Evolutionary conservation across 2,113 vertebrate genomes (phyloP).

Genomic region (Cyprinus carpio): DNA sequence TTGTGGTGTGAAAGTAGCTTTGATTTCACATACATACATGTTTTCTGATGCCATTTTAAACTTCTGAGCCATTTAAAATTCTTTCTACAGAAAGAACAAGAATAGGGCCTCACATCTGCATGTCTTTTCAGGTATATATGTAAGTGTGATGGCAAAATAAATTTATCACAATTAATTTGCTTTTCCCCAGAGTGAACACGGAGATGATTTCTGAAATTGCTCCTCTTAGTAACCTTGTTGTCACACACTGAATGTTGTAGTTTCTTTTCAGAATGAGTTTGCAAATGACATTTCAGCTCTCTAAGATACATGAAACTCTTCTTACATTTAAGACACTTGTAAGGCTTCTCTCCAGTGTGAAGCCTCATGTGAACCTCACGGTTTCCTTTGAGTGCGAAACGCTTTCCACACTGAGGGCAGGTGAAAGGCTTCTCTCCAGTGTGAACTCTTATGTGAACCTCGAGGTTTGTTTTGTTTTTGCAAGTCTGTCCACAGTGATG

Average conservation of each 20-base stretch:
- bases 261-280: neutral
- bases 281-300: neutral
- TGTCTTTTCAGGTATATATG: neutral
- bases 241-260: neutral
- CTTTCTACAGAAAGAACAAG: neutral
- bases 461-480: neutral
- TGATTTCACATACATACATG: neutral
- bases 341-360: neutral
- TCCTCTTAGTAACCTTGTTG: neutral
- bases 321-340: neutral
- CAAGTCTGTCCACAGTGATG: neutral
- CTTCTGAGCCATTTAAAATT: neutral
- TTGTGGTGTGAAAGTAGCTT: neutral
- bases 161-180: neutral
- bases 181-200: neutral
- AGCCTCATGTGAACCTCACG: neutral
- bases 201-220: neutral
- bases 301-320: neutral
- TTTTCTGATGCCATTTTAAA: neutral
- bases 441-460: neutral
- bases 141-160: neutral
- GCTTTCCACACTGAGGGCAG: neutral
- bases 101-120: neutral
- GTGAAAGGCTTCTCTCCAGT: neutral
- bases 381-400: neutral